A percentile compares a stretch with the other conserved stretches of the same genome.
phyloP scores from a whole-genome alignment of 2,113 vertebrate species.

The Antechinus stuartii region DNA sequence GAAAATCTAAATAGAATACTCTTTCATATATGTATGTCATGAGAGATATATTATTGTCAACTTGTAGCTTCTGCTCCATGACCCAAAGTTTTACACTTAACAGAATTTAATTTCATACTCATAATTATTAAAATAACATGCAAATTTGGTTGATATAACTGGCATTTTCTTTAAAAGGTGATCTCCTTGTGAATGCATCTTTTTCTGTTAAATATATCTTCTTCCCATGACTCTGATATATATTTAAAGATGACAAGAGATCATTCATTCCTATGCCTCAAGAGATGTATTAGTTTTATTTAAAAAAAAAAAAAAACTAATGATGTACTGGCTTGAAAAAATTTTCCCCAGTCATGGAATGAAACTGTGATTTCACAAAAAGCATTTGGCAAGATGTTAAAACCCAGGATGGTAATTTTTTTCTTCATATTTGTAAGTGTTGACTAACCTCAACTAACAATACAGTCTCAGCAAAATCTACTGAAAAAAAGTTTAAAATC shows the following conservation, averaged over 20 bases:
- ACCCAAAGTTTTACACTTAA: background rate
- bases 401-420: slow-evolving; percentile 49
- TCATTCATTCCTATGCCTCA: slow-evolving; percentile 58
- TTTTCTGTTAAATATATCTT: slow-evolving; percentile 23
- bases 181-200: background rate
- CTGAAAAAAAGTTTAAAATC: slow-evolving; percentile 32
- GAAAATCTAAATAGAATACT: background rate
- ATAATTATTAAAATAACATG: background rate
- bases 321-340: slow-evolving; percentile 46
- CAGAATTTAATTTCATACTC: background rate
- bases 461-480: slow-evolving; percentile 59
- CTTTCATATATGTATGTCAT: background rate
- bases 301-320: slow-evolving; percentile 63
- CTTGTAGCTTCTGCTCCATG: background rate
- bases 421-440: slow-evolving; percentile 56
- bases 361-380: slow-evolving; percentile 59
- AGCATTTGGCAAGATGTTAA: slow-evolving; percentile 54
- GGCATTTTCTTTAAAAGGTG: slow-evolving; percentile 42
- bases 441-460: slow-evolving; percentile 53
- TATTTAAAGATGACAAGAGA: slow-evolving; percentile 62
- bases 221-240: slow-evolving; percentile 48
- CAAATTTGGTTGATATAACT: background rate
- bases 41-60: background rate
- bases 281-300: slow-evolving; percentile 58
- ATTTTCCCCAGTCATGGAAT: slow-evolving; percentile 21